A percentile compares a stretch with the other conserved stretches of the same genome.
phyloP scores from a whole-genome alignment of 1,140 invertebrate genomes.

The Drosophila lowei region DNA sequence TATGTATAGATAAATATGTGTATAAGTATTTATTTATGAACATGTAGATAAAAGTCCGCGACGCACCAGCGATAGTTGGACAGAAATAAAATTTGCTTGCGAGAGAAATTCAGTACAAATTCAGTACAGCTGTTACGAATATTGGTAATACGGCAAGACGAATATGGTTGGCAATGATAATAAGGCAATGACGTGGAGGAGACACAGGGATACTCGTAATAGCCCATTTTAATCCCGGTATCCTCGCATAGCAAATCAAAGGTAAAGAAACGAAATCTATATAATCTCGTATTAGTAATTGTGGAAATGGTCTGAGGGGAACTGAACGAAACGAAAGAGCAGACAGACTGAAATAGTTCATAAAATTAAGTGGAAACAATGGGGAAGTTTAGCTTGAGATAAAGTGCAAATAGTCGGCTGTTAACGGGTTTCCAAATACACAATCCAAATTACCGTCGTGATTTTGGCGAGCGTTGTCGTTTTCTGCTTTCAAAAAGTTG shows the following conservation, averaged over 20 bases:
- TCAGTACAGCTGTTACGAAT: too few relatives aligned
- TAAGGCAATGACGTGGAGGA: too few relatives aligned
- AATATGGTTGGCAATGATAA: too few relatives aligned
- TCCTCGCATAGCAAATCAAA: too few relatives aligned
- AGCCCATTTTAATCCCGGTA: too few relatives aligned
- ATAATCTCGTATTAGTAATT: too few relatives aligned
- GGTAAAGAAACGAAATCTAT: too few relatives aligned
- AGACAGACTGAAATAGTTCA: neutral
- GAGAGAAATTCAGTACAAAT: neutral
- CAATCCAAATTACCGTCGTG: slow-evolving; percentile 45
- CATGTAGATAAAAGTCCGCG: slow-evolving; percentile 57
- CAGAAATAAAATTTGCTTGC: slow-evolving; percentile 16
- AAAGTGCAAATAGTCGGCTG: slow-evolving; percentile 44
- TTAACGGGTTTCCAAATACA: slow-evolving; percentile 22
- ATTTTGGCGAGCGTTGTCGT: slow-evolving; percentile 26
- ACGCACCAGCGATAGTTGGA: slow-evolving; percentile 28
- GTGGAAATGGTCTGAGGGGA: too few relatives aligned
- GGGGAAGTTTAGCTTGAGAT: slow-evolving; percentile 10
- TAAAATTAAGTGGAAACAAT: neutral
- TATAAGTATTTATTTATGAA: slow-evolving; percentile 19
- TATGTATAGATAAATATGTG: too few relatives aligned
- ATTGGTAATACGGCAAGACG: too few relatives aligned
- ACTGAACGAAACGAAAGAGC: too few relatives aligned
- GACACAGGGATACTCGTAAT: too few relatives aligned
- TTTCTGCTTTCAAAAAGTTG: slow-evolving; percentile 22